Base-by-base conservation (phyloP, 2,888 invertebrate genomes). In the Trichopoda pennipes region DNA sequence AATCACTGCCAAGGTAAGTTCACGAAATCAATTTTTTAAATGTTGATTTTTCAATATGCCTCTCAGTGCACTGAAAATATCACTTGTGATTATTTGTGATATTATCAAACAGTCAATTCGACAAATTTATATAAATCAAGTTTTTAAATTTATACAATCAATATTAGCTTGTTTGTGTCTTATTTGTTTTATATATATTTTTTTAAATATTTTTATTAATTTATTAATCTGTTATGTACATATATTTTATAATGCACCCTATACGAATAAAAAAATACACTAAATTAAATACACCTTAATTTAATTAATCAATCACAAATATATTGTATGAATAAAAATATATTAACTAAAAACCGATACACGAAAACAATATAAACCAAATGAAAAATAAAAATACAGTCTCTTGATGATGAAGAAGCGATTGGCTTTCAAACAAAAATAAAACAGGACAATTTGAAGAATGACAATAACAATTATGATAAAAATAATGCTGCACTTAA, bases 1-100 rank as follows among this genome's bases (percentile, higher is more conserved):
- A 89, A 89, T 89, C 88, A 90, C 91, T 90, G 89, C 90, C 89
- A 91, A 91, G 90, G 91, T 91, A 86, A 88, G 90, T 86, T 49
- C 10, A 55, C 14, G 44, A n/a, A 9, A 42, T 47, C 0, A 76
- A 61, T 4, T 38, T 55, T 53, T 17, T 14, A 17, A n/a, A 1
- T 35, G 21, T 17, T 64, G 14, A 60, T 58, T 1, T 44, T 19
- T 38, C 17, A 47, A 72, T 55, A 19, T 60, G 60, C 60, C 66
- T 68, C 38, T 55, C 23, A 28, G 32, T 69, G 79, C 79, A 80
- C 79, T 42, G 16, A 14, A 51, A 47, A 51, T 32, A 49, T 38
- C 35, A 28, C 38, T 21, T 35, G 32, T 58, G 10, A 19, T 6
- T 9, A 47, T 23, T 38, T 9, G 47, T 32, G 19, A 12, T 12